Evolutionary conservation across 2,888 invertebrate species (phyloP), one percentile per base, ranked within the genome.

Genomic region (Oscheius sp.): DNA sequence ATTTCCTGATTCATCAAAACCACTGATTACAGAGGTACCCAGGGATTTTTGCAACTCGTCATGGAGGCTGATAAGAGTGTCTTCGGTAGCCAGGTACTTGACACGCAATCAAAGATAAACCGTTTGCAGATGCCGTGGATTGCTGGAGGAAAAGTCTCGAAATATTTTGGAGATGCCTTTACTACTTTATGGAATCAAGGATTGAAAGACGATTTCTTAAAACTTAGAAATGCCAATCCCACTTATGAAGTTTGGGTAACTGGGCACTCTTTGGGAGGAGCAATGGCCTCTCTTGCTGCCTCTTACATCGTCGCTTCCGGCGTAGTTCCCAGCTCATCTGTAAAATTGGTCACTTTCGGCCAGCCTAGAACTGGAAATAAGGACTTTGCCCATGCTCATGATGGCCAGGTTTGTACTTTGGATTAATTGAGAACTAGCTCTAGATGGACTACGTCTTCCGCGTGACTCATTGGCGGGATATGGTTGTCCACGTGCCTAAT

Each of bases 161-260:
- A 79, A 66, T 86, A 86, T 73, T 86, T 86, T 72, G 77, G 79
- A 64, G 79, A 83, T 59, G 86, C 84, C 12, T 86, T 84, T 76
- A 73, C 70, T 18, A 72, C 72, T 21, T 56, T 85, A 7, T 86
- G 86, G 86, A 69, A 70, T 12, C 68, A 55, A 27, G 86, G 85
- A 73, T 78, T 86, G 72, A 78, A 79, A 43, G 79, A 81, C 58
- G 84, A 82, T 68, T 73, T 84, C 23, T 56, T 69, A 9, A 43
- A 72, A 13, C 69, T 81, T n/a, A 71, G 74, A 53, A 78, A 78
- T 45, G 70, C 74, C 35, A 75, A 85, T 66, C 82, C 81, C 13
- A 71, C 29, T n/a, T 86, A 81, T 59, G 75, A 80, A 52, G 66
- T 85, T 2, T 85, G 82, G 80, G 77, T 82, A 13, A 83, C 81